phyloP scores from a whole-genome alignment of 23 tunicate species.

The Ascidia mentula region DNA sequence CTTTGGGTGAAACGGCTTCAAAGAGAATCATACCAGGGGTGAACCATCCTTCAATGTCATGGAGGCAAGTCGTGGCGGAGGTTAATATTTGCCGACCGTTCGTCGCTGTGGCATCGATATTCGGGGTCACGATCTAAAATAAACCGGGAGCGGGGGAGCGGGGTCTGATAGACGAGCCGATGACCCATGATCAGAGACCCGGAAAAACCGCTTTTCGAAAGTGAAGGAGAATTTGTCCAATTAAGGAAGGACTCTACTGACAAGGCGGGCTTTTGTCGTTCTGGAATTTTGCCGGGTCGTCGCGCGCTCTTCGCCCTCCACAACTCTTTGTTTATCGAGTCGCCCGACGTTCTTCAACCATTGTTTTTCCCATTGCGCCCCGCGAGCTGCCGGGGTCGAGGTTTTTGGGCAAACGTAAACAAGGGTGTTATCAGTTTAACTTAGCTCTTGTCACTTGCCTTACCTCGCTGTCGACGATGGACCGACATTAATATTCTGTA shows the following conservation, averaged over 20 bases:
- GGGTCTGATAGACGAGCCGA: slow-evolving; percentile 1
- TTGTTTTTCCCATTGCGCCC: background rate
- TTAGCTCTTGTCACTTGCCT: too few relatives aligned
- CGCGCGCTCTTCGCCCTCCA: slow-evolving; percentile 3
- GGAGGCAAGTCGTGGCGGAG: background rate
- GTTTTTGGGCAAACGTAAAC: background rate
- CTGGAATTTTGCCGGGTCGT: slow-evolving; percentile 11
- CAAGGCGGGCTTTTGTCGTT: slow-evolving; percentile 5
- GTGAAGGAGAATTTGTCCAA: slow-evolving; percentile 7
- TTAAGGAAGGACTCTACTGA: background rate
- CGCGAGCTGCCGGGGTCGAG: background rate
- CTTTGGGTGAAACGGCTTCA: background rate
- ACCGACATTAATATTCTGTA: background rate
- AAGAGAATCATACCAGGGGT: background rate
- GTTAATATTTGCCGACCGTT: background rate
- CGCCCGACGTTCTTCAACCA: background rate
- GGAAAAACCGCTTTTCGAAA: slow-evolving; percentile 11
- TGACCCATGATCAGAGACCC: slow-evolving; percentile 2
- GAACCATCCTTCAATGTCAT: background rate
- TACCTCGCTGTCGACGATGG: background rate
- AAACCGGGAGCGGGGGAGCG: background rate
- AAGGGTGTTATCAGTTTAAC: too few relatives aligned
- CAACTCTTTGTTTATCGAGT: slow-evolving; percentile 3
- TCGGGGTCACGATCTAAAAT: slow-evolving; percentile 11
- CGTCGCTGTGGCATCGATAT: background rate